Evolutionary conservation across 2,888 invertebrate species (phyloP).

Genomic region (Himalopsyche anomala): DNA sequence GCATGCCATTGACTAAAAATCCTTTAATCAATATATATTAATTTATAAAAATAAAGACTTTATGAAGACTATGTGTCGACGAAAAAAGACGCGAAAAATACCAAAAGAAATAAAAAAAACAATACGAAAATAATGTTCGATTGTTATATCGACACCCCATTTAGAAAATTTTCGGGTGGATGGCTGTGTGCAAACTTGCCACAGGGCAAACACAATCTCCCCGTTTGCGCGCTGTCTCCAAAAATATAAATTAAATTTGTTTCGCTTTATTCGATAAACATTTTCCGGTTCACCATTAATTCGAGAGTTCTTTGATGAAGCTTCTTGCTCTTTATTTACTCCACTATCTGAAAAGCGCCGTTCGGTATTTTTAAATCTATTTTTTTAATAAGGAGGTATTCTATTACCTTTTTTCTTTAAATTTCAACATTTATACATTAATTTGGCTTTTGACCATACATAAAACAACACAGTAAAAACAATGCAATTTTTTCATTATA

Average conservation of each 20-base stretch:
- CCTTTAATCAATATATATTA: too few species aligned
- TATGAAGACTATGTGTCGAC: too few species aligned
- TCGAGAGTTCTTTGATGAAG: slow-evolving; percentile 21
- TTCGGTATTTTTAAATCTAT: background rate
- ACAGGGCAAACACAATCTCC: slow-evolving; percentile 37
- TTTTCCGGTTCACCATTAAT: slow-evolving; percentile 40
- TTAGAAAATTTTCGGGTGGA: background rate
- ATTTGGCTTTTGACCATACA: too few species aligned
- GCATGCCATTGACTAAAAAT: too few species aligned
- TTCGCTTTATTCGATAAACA: slow-evolving; percentile 39
- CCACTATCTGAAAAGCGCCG: background rate
- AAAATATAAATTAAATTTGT: slow-evolving; percentile 42
- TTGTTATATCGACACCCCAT: background rate
- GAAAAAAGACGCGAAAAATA: too few species aligned
- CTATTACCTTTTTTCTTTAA: background rate
- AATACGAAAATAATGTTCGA: too few species aligned
- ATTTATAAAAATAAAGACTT: too few species aligned
- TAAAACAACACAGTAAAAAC: too few species aligned
- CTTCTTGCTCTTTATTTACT: slow-evolving; percentile 3
- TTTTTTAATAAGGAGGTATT: background rate
- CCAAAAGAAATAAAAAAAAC: too few species aligned
- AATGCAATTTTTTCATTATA: too few species aligned
- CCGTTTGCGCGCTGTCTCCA: slow-evolving; percentile 14
- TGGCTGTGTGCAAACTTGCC: background rate
- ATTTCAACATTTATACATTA: too few species aligned